Base-by-base conservation (phyloP, 2,888 invertebrate genomes). In the Suillia variegata region DNA sequence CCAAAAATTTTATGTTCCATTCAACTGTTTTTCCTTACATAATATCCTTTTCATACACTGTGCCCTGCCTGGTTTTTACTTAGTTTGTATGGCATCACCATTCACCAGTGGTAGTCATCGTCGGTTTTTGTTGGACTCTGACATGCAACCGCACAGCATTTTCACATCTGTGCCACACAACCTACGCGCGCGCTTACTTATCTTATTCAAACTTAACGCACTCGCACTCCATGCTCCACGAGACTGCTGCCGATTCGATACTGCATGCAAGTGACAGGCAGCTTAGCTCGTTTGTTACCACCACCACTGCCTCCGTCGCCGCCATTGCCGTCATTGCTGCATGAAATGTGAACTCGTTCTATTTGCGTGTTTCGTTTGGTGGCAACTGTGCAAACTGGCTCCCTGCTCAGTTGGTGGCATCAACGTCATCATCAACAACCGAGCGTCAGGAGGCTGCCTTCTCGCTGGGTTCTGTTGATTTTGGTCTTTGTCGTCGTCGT, bases 151-250 rank as follows among this genome's bases (percentile, higher is more conserved):
- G 4, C 6, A 38, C n/a, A 38, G 4, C 6, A 38, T 38, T 38
- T 38, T 8, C 38, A 38, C 38, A 38, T 38, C 38, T 38, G 38
- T 38, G 38, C 38, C 45, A 45, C 38, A 17, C 45, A 45, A 20
- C 45, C 45, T 45, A 45, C 45, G 45, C 20, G 38, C 38, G 38
- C 6, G 20, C 18, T 8, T n/a, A n/a, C n/a, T n/a, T n/a, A n/a
- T n/a, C n/a, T n/a, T n/a, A n/a, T 45, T 45, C 17, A 45, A 17
- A 18, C 45, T 5, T 5, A 45, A 5, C 17, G 20, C 18, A 18
- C 3, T 45, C 3, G 45, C 45, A 45, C 20, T 45, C 45, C 38
- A n/a, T n/a, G 4, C 15, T 13, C n/a, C n/a, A n/a, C n/a, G n/a
- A n/a, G n/a, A 38, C 38, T 38, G 38, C 38, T 38, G 38, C 38